These are phyloP conservation scores for Lophotriccus pileatus DNA, from an alignment of 2,797 vertebrate genomes.

Conservation along the genomic window DNA sequence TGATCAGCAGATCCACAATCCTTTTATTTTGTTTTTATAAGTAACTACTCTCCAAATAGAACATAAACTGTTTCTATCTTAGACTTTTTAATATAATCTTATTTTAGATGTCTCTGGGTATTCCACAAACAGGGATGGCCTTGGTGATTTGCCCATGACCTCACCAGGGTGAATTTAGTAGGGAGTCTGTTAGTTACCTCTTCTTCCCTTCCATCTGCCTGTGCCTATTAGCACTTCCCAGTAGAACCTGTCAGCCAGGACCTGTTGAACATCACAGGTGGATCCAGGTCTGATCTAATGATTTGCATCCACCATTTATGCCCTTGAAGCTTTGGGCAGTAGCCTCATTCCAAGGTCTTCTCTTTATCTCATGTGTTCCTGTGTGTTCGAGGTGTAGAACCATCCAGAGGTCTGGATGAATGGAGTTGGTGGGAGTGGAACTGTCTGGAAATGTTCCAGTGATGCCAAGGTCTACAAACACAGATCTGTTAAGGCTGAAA, in stretches of 20 bases:
- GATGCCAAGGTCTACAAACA: slow-evolving; percentile 21
- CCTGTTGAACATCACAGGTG: neutral
- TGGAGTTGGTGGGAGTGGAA: neutral
- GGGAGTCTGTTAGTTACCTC: neutral
- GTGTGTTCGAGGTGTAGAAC: neutral
- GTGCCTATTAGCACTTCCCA: neutral
- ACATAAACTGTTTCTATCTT: neutral
- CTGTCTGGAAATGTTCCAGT: slow-evolving; percentile 16
- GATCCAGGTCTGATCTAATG: neutral
- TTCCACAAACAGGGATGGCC: neutral
- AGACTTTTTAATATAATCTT: neutral
- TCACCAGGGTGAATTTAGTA: neutral
- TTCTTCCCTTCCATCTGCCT: neutral
- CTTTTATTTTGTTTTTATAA: neutral
- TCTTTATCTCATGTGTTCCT: neutral
- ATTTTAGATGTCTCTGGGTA: neutral
- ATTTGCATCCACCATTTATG: neutral
- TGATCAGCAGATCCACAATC: neutral
- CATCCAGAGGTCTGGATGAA: neutral
- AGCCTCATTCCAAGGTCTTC: neutral
- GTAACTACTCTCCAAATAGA: neutral
- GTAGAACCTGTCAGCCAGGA: neutral
- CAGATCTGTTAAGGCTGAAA: neutral
- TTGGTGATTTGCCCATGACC: neutral
- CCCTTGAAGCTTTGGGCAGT: neutral